Percentiles rank a stretch among this genome's conserved stretches.
Evolutionary conservation across 2,113 vertebrate species (phyloP).

Genomic region (Chamaetylas fuelleborni): DNA sequence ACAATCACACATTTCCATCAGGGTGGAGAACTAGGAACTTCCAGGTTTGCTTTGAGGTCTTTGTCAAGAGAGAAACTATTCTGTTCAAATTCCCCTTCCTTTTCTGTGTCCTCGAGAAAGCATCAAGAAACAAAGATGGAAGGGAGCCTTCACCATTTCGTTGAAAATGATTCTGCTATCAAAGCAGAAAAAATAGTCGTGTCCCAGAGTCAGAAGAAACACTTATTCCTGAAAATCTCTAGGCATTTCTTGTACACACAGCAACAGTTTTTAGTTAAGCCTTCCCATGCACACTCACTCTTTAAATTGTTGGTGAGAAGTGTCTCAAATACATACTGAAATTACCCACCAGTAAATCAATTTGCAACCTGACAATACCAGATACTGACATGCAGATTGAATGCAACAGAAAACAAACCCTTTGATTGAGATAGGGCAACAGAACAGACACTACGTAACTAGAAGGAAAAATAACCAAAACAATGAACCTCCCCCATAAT

Average conservation of each 20-base stretch:
- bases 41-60: neutral
- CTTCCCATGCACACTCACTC: neutral
- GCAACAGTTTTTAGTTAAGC: neutral
- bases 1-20: neutral
- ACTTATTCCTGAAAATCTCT: neutral
- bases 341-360: neutral
- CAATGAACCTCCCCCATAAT: rapidly evolving
- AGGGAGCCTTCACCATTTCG: neutral
- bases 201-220: neutral
- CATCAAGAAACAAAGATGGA: neutral
- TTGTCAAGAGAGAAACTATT: neutral
- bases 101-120: neutral
- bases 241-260: neutral
- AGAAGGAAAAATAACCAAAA: neutral
- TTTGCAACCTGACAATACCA: neutral
- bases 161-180: neutral
- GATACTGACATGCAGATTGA: neutral
- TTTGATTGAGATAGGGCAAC: neutral
- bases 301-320: neutral
- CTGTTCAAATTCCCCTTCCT: neutral
- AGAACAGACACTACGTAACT: neutral
- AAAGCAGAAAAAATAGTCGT: neutral
- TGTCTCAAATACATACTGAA: neutral
- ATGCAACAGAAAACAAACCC: neutral
- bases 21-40: neutral